A percentile compares a stretch with the other conserved stretches of the same genome.
Conservation (phyloP, 2,888 invertebrate species). For the Hemithea aestivaria region DNA sequence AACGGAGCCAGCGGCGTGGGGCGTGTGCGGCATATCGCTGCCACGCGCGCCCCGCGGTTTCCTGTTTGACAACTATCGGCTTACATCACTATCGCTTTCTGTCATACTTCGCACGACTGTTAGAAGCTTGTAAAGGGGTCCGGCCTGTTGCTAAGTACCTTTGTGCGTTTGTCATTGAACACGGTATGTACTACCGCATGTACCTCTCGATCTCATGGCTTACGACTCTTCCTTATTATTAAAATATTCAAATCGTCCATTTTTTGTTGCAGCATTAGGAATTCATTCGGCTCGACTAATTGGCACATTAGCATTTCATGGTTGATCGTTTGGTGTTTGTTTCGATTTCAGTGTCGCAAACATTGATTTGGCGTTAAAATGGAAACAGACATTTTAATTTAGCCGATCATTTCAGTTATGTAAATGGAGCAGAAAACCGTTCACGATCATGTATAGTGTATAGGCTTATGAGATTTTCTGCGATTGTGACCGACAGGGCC, state of each 20-base stretch:
- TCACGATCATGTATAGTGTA: slow-evolving; percentile 53
- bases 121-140: slow-evolving; percentile 73
- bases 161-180: slow-evolving; percentile 62
- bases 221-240: slow-evolving; percentile 59
- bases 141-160: slow-evolving; percentile 67
- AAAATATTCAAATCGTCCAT: slow-evolving; percentile 48
- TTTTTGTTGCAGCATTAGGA: slow-evolving; percentile 42
- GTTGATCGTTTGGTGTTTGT: slow-evolving; percentile 43
- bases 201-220: slow-evolving; percentile 56
- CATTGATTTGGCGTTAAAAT: slow-evolving; percentile 44
- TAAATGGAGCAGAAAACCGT: slow-evolving; percentile 69
- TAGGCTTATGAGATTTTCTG: slow-evolving; percentile 61
- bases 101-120: slow-evolving; percentile 66
- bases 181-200: slow-evolving; percentile 51
- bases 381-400: slow-evolving; percentile 62
- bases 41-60: slow-evolving; percentile 74
- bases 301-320: slow-evolving; percentile 41
- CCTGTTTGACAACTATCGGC: slow-evolving; percentile 78
- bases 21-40: slow-evolving; percentile 57
- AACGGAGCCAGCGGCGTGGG: slow-evolving; percentile 61
- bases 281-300: slow-evolving; percentile 41
- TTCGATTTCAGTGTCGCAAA: slow-evolving; percentile 20
- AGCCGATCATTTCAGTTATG: slow-evolving; percentile 59
- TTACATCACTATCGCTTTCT: slow-evolving; percentile 78
- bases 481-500: slow-evolving; percentile 51